Percentiles rank a stretch among this genome's conserved stretches.
phyloP scores from a whole-genome alignment of 1,140 invertebrate genomes.

The Drosophila suzukii region DNA sequence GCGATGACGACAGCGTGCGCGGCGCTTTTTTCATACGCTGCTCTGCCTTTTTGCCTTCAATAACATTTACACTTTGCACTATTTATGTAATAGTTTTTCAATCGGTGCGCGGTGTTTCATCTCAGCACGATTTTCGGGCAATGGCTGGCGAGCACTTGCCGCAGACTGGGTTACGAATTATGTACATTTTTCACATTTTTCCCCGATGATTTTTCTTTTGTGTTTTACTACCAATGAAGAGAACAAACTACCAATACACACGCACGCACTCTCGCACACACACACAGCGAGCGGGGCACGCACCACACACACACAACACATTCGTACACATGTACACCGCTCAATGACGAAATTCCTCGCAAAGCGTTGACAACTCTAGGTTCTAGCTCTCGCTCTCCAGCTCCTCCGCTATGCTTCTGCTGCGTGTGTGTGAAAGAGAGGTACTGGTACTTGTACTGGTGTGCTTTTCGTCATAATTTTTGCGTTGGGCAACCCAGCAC shows the following conservation, averaged over 20 bases:
- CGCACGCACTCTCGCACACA: conserved; percentile 46
- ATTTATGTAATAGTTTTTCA: conserved; percentile 82
- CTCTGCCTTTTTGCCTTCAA: conserved; percentile 70
- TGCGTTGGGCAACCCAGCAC: conserved; percentile 53
- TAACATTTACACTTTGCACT: conserved; percentile 81
- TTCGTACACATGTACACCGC: conserved; percentile 40
- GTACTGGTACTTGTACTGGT: conserved; percentile 36
- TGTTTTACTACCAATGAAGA: conserved; percentile 71
- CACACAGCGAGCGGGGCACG: conserved; percentile 58
- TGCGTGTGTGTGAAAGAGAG: conserved; percentile 16
- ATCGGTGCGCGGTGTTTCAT: conserved; percentile 51
- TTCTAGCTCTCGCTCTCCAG: conserved; percentile 63
- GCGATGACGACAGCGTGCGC: conserved; percentile 78
- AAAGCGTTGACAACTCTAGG: conserved; percentile 77
- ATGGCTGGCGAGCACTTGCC: conserved; percentile 32
- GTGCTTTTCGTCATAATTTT: conserved; percentile 70
- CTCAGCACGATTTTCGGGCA: conserved; percentile 40
- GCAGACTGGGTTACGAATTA: conserved; percentile 50
- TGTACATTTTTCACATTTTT: conserved; percentile 67
- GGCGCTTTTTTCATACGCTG: conserved; percentile 52
- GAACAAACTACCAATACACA: conserved; percentile 63
- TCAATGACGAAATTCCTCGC: conserved; percentile 83
- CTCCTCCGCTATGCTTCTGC: conserved; percentile 35
- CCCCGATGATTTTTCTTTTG: conserved; percentile 60
- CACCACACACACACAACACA: conserved; percentile 55